These are phyloP conservation scores for Kryphioiulus occultus DNA, from an alignment of 2,888 invertebrate genomes.

Conservation along the genomic window DNA sequence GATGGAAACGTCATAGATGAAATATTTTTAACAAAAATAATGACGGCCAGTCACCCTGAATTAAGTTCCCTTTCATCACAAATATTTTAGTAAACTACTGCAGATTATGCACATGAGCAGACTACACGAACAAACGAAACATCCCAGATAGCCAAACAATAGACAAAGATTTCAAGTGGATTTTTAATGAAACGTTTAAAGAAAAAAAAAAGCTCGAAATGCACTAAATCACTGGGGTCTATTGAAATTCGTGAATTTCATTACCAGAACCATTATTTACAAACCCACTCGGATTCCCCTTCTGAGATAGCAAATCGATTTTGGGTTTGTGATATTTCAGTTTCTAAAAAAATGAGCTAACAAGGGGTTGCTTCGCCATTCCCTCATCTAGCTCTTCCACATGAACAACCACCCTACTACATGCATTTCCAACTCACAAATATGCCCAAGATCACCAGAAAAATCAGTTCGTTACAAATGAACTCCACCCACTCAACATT, in stretches of 20 bases:
- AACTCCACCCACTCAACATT: background rate
- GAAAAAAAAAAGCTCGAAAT: background rate
- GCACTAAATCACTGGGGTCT: background rate
- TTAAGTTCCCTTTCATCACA: too few species aligned
- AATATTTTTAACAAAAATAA: too few species aligned
- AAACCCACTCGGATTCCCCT: background rate
- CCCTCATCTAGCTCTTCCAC: background rate
- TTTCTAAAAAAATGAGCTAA: conserved; percentile 15
- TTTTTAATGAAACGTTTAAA: background rate
- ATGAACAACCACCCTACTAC: background rate
- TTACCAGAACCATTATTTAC: background rate
- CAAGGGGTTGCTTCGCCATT: background rate
- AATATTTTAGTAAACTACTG: too few species aligned
- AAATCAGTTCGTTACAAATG: background rate
- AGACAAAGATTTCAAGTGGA: background rate
- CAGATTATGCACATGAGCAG: too few species aligned
- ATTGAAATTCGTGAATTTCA: conserved; percentile 20
- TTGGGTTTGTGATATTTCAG: background rate
- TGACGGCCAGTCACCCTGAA: too few species aligned
- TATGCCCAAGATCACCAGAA: background rate
- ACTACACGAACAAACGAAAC: background rate
- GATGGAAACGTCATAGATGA: too few species aligned
- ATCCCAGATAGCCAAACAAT: background rate
- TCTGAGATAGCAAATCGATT: background rate
- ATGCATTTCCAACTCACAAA: background rate